These are phyloP conservation scores for Phocides pigmalion DNA, from an alignment of 1,140 invertebrate genomes.

Conservation along the genomic window DNA sequence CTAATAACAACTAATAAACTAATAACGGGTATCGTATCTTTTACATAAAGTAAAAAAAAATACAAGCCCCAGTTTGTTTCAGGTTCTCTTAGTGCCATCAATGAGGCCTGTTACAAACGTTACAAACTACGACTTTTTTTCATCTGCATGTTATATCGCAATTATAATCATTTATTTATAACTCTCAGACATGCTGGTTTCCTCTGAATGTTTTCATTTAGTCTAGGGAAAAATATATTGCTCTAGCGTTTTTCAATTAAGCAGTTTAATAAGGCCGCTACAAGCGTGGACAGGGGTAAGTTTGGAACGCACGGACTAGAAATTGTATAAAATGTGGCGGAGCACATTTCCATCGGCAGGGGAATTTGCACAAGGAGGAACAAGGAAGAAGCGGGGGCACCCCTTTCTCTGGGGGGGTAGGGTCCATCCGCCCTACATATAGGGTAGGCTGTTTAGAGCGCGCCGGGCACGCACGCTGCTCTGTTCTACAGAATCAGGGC, in stretches of 20 bases:
- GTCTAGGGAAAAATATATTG: too few species aligned
- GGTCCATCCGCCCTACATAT: constrained; percentile 78
- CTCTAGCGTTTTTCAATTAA: constrained; percentile 32
- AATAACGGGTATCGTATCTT: too few species aligned
- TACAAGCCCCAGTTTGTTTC: too few species aligned
- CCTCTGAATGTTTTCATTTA: too few species aligned
- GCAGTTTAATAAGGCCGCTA: constrained; percentile 42
- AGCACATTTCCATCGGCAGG: constrained; percentile 81
- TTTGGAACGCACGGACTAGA: constrained; percentile 72
- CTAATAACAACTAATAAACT: too few species aligned
- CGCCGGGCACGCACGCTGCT: constrained; percentile 73
- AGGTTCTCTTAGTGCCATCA: too few species aligned
- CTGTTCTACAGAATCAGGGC: constrained; percentile 78
- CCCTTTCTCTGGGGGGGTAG: constrained; percentile 70
- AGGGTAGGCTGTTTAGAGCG: constrained; percentile 76
- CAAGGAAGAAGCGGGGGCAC: constrained; percentile 78
- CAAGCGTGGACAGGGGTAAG: constrained; percentile 49
- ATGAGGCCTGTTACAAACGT: too few species aligned
- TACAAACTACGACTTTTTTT: too few species aligned
- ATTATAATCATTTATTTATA: too few species aligned
- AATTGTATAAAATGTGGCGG: constrained; percentile 83
- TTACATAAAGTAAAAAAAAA: too few species aligned
- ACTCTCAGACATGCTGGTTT: too few species aligned
- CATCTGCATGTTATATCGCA: too few species aligned
- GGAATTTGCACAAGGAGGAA: constrained; percentile 83